Evolutionary conservation across 2,797 vertebrate species (phyloP).

Genomic region (Uromys caudimaculatus): DNA sequence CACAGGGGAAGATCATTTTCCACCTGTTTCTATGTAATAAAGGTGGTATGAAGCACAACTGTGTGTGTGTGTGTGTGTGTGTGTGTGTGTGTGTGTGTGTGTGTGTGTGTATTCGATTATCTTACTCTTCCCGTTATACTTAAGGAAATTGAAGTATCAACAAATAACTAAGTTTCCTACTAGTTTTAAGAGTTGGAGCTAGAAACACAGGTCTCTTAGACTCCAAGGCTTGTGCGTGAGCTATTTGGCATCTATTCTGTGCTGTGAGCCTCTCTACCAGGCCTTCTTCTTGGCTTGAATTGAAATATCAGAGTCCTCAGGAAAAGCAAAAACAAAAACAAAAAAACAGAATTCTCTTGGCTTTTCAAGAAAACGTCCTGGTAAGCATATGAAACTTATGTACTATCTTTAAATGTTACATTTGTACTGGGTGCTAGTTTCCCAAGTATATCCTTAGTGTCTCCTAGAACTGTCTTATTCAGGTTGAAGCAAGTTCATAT

Average conservation of each 20-base stretch:
- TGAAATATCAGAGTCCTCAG: not conserved
- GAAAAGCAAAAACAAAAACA: too few relatives aligned
- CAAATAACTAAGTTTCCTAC: not conserved
- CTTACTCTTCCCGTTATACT: not conserved
- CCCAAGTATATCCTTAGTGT: not conserved
- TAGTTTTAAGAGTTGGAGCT: not conserved
- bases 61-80: too few relatives aligned
- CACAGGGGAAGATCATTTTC: not conserved
- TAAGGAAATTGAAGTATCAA: not conserved
- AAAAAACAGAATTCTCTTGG: not conserved
- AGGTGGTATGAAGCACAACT: not conserved
- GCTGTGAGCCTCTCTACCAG: not conserved
- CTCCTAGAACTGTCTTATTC: not conserved
- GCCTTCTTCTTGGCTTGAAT: not conserved
- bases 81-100: too few relatives aligned
- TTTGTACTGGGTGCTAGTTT: not conserved
- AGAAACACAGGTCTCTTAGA: not conserved
- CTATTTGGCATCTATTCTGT: not conserved
- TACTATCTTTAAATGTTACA: conserved; percentile 11
- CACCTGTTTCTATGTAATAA: not conserved
- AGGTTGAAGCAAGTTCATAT: not conserved
- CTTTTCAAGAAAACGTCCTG: not conserved
- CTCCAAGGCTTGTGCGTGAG: not conserved
- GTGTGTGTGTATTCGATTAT: not conserved
- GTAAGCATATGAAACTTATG: not conserved